Evolutionary conservation across 2,888 invertebrate genomes (phyloP), one percentile per base, ranked within the genome.

Genomic region (Philonicus albiceps): DNA sequence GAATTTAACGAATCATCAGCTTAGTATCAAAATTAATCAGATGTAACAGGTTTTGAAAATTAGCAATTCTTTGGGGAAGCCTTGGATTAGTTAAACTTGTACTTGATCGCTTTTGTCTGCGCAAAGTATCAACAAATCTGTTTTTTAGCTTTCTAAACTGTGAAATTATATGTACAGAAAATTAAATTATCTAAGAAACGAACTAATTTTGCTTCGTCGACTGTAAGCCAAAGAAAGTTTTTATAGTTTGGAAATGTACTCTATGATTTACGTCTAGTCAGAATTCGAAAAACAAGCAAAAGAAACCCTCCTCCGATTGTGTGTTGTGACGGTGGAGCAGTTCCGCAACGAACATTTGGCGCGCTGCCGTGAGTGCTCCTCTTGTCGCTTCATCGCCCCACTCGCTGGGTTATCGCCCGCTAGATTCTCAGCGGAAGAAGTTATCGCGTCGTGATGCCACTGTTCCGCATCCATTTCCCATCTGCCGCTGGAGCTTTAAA

Each of bases 401-500:
- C 27, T 64, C 40, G n/a, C 40, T 22, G 76, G 49, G 78, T 43
- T 31, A 43, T 76, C 13, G n/a, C 64, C 19, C 27, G 40, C 16
- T 3, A 76, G 37, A 76, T 8, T 34, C 22, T 76, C 22, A 5
- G 49, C 43, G 49, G 78, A 78, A 78, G 49, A 49, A 30, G 31
- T n/a, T 30, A 49, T 49, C 30, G 11, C 49, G 78, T 16, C 19
- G 37, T 75, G 31, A 40, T 40, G 34, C 31, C 40, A 37, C 22
- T 43, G 53, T 74, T 74, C n/a, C 31, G n/a, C 19, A 34, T 30
- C 49, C 27, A 49, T n/a, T 78, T 78, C 49, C 49, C 49, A 78
- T 49, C 22, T 43, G 31, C 55, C 81, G 81, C 19, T 16, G 22
- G 19, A 81, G 81, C 81, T 81, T 80, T 13, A 64, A 83, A 83